Percentiles rank a stretch among this genome's conserved stretches.
phyloP scores from a whole-genome alignment of 2,888 invertebrate genomes.

The Esperia sulphurella region DNA sequence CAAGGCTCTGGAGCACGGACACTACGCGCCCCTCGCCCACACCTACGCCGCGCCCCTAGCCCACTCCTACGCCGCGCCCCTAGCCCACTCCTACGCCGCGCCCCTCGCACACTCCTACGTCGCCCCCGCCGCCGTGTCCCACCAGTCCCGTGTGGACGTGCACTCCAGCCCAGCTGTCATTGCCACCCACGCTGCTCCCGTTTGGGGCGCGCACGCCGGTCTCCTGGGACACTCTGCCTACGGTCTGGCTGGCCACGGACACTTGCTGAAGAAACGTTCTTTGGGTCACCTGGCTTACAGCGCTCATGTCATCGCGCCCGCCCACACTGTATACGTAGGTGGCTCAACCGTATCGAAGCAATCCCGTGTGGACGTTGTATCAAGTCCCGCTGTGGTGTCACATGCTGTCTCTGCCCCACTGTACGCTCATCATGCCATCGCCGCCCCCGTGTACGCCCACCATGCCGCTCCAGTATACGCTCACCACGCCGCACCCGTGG shows the following conservation, averaged over 20 bases:
- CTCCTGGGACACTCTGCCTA: constrained; percentile 25
- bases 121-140: constrained; percentile 28
- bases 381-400: constrained; percentile 37
- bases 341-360: constrained; percentile 42
- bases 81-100: not conserved
- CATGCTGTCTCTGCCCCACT: constrained; percentile 21
- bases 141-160: constrained; percentile 48
- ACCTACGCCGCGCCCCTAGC: constrained; percentile 17
- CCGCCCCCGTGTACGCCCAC: constrained; percentile 10
- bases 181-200: constrained; percentile 19
- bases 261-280: constrained; percentile 44
- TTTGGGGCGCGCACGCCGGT: constrained; percentile 15
- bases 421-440: constrained; percentile 26
- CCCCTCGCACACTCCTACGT: not conserved
- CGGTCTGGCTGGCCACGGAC: constrained; percentile 36
- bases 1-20: constrained; percentile 6
- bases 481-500: constrained; percentile 34
- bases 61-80: not conserved
- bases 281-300: constrained; percentile 20
- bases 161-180: constrained; percentile 41
- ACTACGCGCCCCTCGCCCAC: constrained; percentile 8
- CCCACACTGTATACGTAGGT: constrained; percentile 5
- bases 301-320: constrained; percentile 24
- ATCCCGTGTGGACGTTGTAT: constrained; percentile 56
- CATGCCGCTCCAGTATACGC: constrained; percentile 27